These are phyloP conservation scores for Columba guinea DNA, from an alignment of 2,797 vertebrate genomes.

Conservation along the genomic window DNA sequence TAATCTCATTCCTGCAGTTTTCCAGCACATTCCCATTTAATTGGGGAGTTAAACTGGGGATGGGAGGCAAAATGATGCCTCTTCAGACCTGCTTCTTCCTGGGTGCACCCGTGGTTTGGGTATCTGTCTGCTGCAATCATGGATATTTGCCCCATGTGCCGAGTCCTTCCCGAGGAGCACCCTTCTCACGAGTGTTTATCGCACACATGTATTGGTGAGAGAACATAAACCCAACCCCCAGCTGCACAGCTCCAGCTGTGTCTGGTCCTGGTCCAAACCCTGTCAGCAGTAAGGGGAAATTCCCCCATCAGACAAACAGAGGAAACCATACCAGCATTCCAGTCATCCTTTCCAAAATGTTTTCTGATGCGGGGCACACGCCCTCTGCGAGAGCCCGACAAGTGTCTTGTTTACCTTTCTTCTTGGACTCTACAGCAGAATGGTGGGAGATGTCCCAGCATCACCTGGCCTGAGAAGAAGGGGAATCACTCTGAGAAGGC, in stretches of 20 bases:
- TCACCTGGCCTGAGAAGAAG: not conserved
- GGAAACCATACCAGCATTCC: not conserved
- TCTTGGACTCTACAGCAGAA: not conserved
- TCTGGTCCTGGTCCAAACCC: not conserved
- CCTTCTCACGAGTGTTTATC: not conserved
- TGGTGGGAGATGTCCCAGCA: not conserved
- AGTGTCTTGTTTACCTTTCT: constrained; percentile 28
- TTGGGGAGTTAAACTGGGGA: not conserved
- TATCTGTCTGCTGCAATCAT: not conserved
- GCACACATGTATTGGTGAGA: fast-evolving
- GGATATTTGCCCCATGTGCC: not conserved
- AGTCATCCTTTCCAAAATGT: not conserved
- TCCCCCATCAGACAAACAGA: not conserved
- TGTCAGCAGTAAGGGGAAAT: not conserved
- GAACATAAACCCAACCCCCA: not conserved
- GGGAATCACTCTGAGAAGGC: not conserved
- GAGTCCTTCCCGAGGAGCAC: fast-evolving
- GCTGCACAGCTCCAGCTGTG: not conserved
- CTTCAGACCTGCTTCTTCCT: not conserved
- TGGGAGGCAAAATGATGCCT: not conserved
- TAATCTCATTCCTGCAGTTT: not conserved
- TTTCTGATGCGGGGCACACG: not conserved
- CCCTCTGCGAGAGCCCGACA: not conserved
- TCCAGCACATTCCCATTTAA: not conserved
- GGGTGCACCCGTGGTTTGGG: not conserved